phyloP scores from a whole-genome alignment of 2,888 invertebrate genomes.

The Pomacea canaliculata region DNA sequence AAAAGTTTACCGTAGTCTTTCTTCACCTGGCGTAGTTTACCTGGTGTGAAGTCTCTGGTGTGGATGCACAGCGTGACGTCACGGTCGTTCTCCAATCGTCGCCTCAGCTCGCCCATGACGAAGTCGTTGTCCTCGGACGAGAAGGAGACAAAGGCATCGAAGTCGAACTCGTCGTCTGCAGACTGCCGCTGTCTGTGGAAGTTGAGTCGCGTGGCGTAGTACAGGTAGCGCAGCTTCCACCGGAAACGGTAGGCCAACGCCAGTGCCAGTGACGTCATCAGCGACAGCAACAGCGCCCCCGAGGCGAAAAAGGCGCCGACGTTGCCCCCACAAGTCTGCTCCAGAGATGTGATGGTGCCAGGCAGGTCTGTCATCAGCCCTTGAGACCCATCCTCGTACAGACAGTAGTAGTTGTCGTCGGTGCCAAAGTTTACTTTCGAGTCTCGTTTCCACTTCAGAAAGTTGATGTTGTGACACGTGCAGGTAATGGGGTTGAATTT shows the following conservation, averaged over 20 bases:
- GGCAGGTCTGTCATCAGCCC: background rate
- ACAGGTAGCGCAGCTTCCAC: slow-evolving; percentile 24
- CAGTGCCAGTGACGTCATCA: slow-evolving; percentile 7
- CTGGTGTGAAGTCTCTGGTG: slow-evolving; percentile 21
- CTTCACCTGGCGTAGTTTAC: background rate
- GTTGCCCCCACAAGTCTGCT: slow-evolving; percentile 14
- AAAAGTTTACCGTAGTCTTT: too few species aligned
- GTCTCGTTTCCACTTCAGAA: slow-evolving; percentile 27
- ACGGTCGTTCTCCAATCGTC: slow-evolving; percentile 10
- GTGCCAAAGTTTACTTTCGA: slow-evolving; percentile 22
- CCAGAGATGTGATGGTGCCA: slow-evolving; percentile 11
- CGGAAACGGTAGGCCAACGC: slow-evolving; percentile 31
- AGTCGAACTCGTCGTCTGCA: slow-evolving; percentile 15
- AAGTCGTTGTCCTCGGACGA: slow-evolving; percentile 28
- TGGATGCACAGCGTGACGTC: slow-evolving; percentile 23
- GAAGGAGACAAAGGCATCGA: slow-evolving; percentile 35
- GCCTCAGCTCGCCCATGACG: slow-evolving; percentile 15
- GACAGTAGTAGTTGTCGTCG: slow-evolving; percentile 24
- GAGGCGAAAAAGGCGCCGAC: slow-evolving; percentile 26
- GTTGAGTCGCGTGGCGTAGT: background rate
- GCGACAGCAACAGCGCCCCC: slow-evolving; percentile 1
- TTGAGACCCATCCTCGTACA: background rate
- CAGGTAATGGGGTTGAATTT: slow-evolving; percentile 30
- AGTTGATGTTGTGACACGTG: slow-evolving; percentile 29
- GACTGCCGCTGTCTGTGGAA: background rate